Conservation (phyloP, 1,140 invertebrate genomes). For the Zelostemma sp. region DNA sequence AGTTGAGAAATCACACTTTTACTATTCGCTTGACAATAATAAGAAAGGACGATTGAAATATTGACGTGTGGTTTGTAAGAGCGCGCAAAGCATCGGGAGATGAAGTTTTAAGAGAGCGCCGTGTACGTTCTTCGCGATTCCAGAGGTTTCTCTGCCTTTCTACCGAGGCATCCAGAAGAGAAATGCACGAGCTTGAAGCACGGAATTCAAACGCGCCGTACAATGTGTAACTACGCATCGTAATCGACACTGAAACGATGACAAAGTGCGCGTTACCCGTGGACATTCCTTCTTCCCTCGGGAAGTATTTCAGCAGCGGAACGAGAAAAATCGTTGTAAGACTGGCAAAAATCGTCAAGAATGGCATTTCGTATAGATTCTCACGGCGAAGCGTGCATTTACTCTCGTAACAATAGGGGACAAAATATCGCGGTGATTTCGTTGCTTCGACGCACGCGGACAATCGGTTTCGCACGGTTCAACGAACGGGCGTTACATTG, state of each 20-base stretch:
- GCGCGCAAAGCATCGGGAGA: slow-evolving; percentile 41
- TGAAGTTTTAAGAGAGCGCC: slow-evolving; percentile 44
- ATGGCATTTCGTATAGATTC: slow-evolving; percentile 6
- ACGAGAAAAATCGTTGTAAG: no score
- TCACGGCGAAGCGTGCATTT: slow-evolving; percentile 15
- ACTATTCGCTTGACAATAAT: background rate
- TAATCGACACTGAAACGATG: no score
- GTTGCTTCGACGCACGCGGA: slow-evolving; percentile 11
- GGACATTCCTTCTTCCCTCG: no score
- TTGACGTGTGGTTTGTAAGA: slow-evolving; percentile 6
- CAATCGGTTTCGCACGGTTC: slow-evolving; percentile 24
- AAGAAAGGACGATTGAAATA: background rate
- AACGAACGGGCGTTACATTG: slow-evolving; percentile 24
- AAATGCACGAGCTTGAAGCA: slow-evolving; percentile 50
- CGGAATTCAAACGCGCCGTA: slow-evolving; percentile 39
- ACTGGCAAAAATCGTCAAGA: no score
- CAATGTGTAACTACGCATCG: no score
- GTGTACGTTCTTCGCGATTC: slow-evolving; percentile 34
- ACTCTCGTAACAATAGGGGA: slow-evolving; percentile 6
- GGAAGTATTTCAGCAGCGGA: no score
- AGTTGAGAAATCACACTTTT: no score
- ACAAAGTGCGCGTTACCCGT: no score
- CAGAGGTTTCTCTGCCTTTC: slow-evolving; percentile 62
- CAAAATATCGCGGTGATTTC: slow-evolving; percentile 22
- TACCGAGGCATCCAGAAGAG: slow-evolving; percentile 56